Percentiles rank a stretch among this genome's conserved stretches.
Conservation (phyloP, 2,888 invertebrate genomes). For the Xestoiulus laeticollis region DNA sequence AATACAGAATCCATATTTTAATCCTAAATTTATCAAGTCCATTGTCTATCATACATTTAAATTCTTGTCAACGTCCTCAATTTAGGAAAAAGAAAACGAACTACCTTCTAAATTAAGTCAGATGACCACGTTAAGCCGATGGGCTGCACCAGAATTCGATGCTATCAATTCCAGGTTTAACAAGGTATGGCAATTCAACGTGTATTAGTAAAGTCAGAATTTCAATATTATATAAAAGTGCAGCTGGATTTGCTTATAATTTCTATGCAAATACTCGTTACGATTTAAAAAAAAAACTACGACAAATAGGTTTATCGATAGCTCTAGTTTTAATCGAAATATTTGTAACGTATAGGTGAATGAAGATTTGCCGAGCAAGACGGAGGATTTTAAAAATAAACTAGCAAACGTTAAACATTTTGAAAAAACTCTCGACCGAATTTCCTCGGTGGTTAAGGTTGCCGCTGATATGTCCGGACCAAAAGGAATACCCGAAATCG, state of each 20-base stretch:
- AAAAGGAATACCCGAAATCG: slow-evolving; percentile 42
- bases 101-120: slow-evolving; percentile 28
- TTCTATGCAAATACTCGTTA: too few species aligned
- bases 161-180: slow-evolving; percentile 44
- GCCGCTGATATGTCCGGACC: slow-evolving; percentile 30
- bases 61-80: background rate
- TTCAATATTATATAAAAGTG: background rate
- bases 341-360: background rate
- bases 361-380: slow-evolving; percentile 41
- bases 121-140: slow-evolving; percentile 6
- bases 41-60: too few species aligned
- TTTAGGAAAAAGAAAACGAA: slow-evolving; percentile 50
- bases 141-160: background rate
- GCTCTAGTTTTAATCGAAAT: background rate
- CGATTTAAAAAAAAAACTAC: too few species aligned
- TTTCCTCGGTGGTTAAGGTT: slow-evolving; percentile 45
- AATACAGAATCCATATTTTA: too few species aligned
- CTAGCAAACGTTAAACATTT: background rate
- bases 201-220: background rate
- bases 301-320: too few species aligned
- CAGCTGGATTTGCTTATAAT: background rate
- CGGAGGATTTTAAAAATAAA: slow-evolving; percentile 9
- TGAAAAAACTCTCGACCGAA: slow-evolving; percentile 40
- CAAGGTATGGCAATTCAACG: slow-evolving; percentile 29
- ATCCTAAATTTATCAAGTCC: too few species aligned